Evolutionary conservation across 2,113 vertebrate genomes (phyloP).

Genomic region (Colaptes auratus): DNA sequence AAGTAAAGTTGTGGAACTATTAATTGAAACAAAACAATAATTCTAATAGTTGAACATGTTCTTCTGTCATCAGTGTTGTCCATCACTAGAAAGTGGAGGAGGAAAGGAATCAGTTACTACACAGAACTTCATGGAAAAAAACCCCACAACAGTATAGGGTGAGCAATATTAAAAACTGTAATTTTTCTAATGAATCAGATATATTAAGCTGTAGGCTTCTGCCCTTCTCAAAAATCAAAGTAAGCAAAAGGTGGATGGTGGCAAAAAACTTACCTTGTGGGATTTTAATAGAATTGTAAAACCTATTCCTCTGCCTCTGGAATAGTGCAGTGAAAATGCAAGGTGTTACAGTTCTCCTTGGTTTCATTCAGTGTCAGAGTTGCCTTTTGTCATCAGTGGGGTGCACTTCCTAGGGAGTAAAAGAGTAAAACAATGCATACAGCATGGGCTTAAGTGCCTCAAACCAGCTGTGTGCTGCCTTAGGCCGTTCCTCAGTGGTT

Average conservation of each 20-base stretch:
- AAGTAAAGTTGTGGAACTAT: background rate
- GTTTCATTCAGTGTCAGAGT: slow-evolving; percentile 16
- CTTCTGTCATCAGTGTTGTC: background rate
- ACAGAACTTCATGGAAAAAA: background rate
- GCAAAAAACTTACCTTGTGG: background rate
- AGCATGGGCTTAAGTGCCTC: background rate
- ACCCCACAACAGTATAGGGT: background rate
- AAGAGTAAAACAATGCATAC: background rate
- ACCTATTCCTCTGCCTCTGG: background rate
- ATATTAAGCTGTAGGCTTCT: background rate
- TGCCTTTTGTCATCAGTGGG: slow-evolving; percentile 7
- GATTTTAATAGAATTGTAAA: slow-evolving; percentile 32
- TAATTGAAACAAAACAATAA: background rate
- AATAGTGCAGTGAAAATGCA: slow-evolving; percentile 1
- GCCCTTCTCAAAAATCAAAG: background rate
- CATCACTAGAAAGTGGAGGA: background rate
- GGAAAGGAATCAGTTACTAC: background rate
- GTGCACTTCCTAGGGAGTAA: background rate
- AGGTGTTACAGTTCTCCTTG: slow-evolving; percentile 23
- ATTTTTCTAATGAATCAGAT: background rate
- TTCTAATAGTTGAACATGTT: background rate
- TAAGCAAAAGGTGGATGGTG: background rate
- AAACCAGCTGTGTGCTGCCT: slow-evolving; percentile 24
- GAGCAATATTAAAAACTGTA: background rate
- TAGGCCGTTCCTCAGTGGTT: slow-evolving; percentile 15